Base-by-base conservation (phyloP, 2,888 invertebrate species). In the Sicus ferrugineus region DNA sequence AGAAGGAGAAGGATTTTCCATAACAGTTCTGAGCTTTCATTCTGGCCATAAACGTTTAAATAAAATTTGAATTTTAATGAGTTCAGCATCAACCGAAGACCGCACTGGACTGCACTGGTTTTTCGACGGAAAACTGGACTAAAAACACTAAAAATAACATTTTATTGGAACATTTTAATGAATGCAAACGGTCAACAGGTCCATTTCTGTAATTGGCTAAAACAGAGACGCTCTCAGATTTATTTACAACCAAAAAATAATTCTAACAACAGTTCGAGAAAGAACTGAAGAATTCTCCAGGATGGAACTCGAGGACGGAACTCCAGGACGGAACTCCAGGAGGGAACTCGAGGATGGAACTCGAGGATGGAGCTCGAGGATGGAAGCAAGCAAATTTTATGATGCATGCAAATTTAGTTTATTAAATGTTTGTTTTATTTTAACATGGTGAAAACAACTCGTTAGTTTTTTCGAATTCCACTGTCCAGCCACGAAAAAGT, bases 101-200 rank as follows among this genome's bases (percentile, higher is more conserved):
- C 7, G 9, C 14, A 9, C 46, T 46, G n/a, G 42, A 16, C 14
- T 11, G 26, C 23, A 26, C 2, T 3, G 11, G 54, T 2, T 14
- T 11, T 54, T 23, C 9, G 26, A 14, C 7, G 16, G 54, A 54
- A 26, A 23, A 64, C 63, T 52, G 38, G 42, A 48, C 38, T 48
- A 64, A 58, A 6, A 42, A 61, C 50, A 31, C 42, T 28, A 58
- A 69, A 56, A 70, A 66, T 48, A 26, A 62, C 72, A 73, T 73
- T 72, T 73, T 73, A 73, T 72, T 59, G 61, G 64, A 64, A 72
- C 76, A 72, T 73, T 76, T 72, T 78, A 81, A 81, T 81, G 78
- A 78, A 82, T 81, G 81, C 79, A 82, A 82, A 82, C 80, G 81
- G 82, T 79, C 81, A 82, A 79, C 78, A 81, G 80, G 81, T 81